phyloP scores from a whole-genome alignment of 2,888 invertebrate genomes.

The Steinernema carpocapsae region DNA sequence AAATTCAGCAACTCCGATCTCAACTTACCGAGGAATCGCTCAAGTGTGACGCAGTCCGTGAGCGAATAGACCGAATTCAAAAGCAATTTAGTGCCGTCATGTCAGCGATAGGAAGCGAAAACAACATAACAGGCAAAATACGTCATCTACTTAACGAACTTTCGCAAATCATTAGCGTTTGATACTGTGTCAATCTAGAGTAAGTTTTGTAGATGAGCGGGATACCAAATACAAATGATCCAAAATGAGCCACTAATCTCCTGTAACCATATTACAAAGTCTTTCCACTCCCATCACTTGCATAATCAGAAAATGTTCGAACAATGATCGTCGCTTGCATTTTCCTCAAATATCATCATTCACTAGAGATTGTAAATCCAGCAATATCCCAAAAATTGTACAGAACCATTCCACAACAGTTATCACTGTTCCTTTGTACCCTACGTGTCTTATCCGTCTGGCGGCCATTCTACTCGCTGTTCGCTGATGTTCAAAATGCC shows the following conservation, averaged over 20 bases:
- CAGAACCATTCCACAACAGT: conserved; percentile 31
- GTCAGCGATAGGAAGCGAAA: conserved; percentile 23
- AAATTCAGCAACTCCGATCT: conserved; percentile 43
- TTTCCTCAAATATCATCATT: neutral
- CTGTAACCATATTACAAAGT: conserved; percentile 20
- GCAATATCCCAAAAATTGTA: conserved; percentile 24
- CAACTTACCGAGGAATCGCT: conserved; percentile 17
- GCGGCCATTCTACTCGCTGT: neutral
- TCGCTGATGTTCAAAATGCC: conserved; percentile 6
- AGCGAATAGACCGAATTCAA: conserved; percentile 33
- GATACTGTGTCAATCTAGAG: conserved; percentile 12
- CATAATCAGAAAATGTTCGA: neutral
- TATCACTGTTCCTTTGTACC: neutral
- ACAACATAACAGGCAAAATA: conserved; percentile 21
- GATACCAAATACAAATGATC: conserved; percentile 29
- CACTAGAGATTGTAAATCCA: neutral
- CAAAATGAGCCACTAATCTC: conserved; percentile 20
- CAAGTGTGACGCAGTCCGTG: neutral
- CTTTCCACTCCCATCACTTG: conserved; percentile 22
- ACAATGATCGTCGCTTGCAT: conserved; percentile 22
- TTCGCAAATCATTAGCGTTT: conserved; percentile 16
- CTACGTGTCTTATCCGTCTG: conserved; percentile 6
- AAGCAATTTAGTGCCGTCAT: conserved; percentile 28
- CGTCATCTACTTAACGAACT: conserved; percentile 33
- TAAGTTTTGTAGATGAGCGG: conserved; percentile 30